phyloP scores from a whole-genome alignment of 2,888 invertebrate species.

The Stegana nigrithorax region DNA sequence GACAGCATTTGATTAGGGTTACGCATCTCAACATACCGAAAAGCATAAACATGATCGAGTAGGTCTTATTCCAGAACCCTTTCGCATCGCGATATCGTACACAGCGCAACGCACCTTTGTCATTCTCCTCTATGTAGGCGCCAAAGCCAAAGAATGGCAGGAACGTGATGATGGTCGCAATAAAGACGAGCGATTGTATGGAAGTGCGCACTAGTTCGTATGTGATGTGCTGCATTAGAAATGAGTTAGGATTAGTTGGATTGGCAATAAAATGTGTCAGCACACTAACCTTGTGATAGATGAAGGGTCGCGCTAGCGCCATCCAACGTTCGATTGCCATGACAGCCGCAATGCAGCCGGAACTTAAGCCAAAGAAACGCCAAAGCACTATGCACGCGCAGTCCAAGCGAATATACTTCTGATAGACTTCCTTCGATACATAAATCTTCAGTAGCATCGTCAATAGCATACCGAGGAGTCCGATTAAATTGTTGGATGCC shows the following conservation, averaged over 20 bases:
- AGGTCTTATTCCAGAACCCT: conserved; percentile 75
- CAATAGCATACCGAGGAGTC: conserved; percentile 81
- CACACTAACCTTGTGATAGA: conserved; percentile 86
- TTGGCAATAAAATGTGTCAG: background rate
- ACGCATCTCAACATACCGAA: conserved; percentile 77
- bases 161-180: conserved; percentile 79
- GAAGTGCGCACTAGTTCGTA: conserved; percentile 80
- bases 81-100: conserved; percentile 80
- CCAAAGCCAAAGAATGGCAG: conserved; percentile 82
- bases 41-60: conserved; percentile 80
- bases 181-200: conserved; percentile 77
- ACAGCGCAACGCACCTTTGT: conserved; percentile 70
- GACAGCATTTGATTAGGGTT: background rate
- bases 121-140: conserved; percentile 74
- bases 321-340: conserved; percentile 91
- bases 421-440: conserved; percentile 58
- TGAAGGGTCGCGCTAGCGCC: conserved; percentile 86
- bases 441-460: conserved; percentile 73
- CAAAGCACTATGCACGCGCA: conserved; percentile 75
- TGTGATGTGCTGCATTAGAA: conserved; percentile 78
- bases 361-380: conserved; percentile 86
- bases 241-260: background rate
- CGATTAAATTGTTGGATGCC: conserved; percentile 83
- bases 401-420: conserved; percentile 57
- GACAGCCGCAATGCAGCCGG: conserved; percentile 87